Evolutionary conservation across 2,113 vertebrate species (phyloP), one percentile per base, ranked within the genome.

Genomic region (Campylorhamphus procurvoides): DNA sequence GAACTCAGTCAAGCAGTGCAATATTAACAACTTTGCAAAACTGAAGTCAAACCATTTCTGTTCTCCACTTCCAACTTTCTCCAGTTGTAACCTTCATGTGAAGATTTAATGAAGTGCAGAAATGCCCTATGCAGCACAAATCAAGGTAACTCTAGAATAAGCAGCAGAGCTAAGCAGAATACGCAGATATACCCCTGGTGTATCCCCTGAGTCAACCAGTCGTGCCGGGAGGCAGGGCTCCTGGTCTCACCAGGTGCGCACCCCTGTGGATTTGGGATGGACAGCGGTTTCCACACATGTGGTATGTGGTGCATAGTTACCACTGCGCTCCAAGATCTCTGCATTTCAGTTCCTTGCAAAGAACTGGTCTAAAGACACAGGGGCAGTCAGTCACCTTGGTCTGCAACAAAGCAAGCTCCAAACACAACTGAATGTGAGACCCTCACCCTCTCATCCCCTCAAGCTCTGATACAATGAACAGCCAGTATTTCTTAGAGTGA

Each of bases 251-350:
- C 2, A 1, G 22, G 9, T 9, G n/a, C 24, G 15, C 39, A 76
- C 4, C 25, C 2, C 18, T 2, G 9, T 4, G 16, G 17, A 6
- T 72, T 83, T 50, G 35, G 53, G 58, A 42, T 1, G 5, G 20
- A 8, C 47, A 9, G 39, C 12, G 31, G 35, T 19, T 83, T 46
- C 64, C 46, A 10, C 5, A 19, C 28, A 28, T 40, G 39, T 40
- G 68, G 14, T 14, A 15, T 1, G 3, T 29, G 42, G 13, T 13
- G 17, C 33, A 10, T 14, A 9, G 0, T 1, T 14, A 67, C 12
- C 11, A 2, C 10, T 6, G 42, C 7, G 0, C 31, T 28, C 10
- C 0, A 25, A 35, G 18, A 5, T 6, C 62, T 53, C n/a, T 10
- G 9, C 8, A 4, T 25, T 91, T 83, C 5, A 0, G 35, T 25